These are phyloP conservation scores for Strigops habroptila DNA, from an alignment of 2,113 vertebrate species.

Conservation along the genomic window DNA sequence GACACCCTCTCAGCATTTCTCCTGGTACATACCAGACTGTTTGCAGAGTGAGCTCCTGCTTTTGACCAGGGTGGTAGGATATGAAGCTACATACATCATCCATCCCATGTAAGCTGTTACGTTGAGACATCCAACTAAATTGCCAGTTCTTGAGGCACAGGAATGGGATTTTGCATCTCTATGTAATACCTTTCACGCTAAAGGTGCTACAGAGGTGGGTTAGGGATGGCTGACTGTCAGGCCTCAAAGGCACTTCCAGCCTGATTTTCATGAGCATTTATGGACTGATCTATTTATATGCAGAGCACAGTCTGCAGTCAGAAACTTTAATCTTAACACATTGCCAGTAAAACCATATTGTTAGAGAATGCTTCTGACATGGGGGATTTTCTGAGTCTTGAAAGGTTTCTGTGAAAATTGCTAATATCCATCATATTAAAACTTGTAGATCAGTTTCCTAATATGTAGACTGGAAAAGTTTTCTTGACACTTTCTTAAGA, in stretches of 20 bases:
- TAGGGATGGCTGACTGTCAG: not conserved
- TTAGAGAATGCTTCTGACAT: not conserved
- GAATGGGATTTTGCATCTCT: not conserved
- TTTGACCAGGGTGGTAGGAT: not conserved
- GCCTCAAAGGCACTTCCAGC: not conserved
- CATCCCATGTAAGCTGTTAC: not conserved
- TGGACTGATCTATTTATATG: not conserved
- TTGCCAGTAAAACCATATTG: not conserved
- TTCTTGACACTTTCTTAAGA: not conserved
- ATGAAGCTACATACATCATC: not conserved
- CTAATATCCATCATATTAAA: not conserved
- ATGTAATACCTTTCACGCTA: not conserved
- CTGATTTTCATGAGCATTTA: not conserved
- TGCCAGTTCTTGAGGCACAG: not conserved
- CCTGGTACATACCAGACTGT: not conserved
- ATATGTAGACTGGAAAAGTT: not conserved
- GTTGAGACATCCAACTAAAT: not conserved
- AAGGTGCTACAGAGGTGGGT: not conserved
- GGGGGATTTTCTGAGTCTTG: not conserved
- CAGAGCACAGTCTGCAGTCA: not conserved
- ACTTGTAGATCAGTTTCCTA: not conserved
- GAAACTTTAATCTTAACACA: not conserved
- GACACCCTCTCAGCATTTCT: not conserved
- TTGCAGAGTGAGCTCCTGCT: not conserved
- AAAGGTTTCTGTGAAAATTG: not conserved